Evolutionary conservation across 1,140 invertebrate species (phyloP), one percentile per base, ranked within the genome.

Genomic region (Plectrocnemia conspersa): DNA sequence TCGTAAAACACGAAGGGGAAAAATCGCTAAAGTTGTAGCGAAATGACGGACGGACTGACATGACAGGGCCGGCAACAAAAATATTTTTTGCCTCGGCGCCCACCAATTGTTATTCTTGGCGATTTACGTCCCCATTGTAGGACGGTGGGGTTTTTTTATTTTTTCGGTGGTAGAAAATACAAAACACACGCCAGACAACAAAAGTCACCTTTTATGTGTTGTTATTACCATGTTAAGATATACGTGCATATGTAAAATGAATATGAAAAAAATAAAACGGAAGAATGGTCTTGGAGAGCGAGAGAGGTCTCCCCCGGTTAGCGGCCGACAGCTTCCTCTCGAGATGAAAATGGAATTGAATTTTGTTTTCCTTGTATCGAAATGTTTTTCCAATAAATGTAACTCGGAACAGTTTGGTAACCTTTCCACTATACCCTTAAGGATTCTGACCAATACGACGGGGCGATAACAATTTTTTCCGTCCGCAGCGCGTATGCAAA

Each of bases 381-480:
- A 60, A 60, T 60, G 58, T 60, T 60, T 60, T 60, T 60, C 58
- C 58, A 60, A 60, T 60, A 60, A 60, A 60, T 60, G 58, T 60
- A 60, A 56, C 58, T 47, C 29, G 32, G 48, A 27, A 46, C 27
- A 55, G 49, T 40, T 53, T 52, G 58, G 58, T 56, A 56, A 56
- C 58, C 54, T 56, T 56, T 56, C 42, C 48, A 23, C 19, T 21
- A 11, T 21, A 19, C 22, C 21, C 19, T 52, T 38, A 38, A 38
- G 35, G 35, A 16, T 38, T 38, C 35, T 38, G 35, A 38, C 35
- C 35, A 38, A 9, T 16, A 38, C 35, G 18, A 38, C 15, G 18
- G 35, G n/a, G 35, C 7, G 6, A 38, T 16, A 15, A 16, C 18
- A 38, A 38, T 38, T 38, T 38, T 38, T 7, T 38, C 18, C 35